phyloP scores from a whole-genome alignment of 2,113 vertebrate species.

The Turdus rufiventris region DNA sequence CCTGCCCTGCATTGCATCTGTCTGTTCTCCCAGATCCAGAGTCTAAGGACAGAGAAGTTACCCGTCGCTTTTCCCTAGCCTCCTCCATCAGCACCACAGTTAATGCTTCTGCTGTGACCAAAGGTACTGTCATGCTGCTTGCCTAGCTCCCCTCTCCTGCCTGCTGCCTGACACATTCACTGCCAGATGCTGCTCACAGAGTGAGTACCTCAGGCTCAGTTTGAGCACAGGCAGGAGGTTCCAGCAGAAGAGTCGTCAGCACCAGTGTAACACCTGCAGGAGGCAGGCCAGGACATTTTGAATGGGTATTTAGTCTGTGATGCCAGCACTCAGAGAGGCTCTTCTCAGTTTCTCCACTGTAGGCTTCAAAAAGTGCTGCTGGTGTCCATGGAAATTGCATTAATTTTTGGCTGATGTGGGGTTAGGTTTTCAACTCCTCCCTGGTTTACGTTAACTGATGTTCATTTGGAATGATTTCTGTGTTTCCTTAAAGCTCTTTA shows the following conservation, averaged over 20 bases:
- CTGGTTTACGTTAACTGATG: neutral
- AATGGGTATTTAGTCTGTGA: neutral
- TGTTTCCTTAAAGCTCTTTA: neutral
- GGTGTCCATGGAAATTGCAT: neutral
- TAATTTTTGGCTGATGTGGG: neutral
- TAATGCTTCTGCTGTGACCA: slow-evolving; percentile 77
- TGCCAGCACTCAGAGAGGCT: neutral
- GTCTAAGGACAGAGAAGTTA: slow-evolving; percentile 79
- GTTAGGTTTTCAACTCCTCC: neutral
- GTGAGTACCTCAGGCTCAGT: neutral
- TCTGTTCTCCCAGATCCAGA: slow-evolving; percentile 76
- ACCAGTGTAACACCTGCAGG: neutral
- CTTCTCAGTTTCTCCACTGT: neutral
- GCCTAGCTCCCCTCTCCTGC: neutral
- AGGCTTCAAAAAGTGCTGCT: neutral
- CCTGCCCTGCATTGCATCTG: slow-evolving; percentile 60
- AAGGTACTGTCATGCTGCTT: slow-evolving; percentile 79
- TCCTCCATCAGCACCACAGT: slow-evolving; percentile 82
- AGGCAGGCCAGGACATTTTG: neutral
- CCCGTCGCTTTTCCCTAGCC: slow-evolving; percentile 88
- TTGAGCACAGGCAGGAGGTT: neutral
- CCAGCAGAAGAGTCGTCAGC: neutral
- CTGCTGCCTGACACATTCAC: neutral
- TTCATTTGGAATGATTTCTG: neutral
- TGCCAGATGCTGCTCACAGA: neutral